Base-by-base conservation (phyloP, 1,140 invertebrate genomes). In the Aplysia californica region DNA sequence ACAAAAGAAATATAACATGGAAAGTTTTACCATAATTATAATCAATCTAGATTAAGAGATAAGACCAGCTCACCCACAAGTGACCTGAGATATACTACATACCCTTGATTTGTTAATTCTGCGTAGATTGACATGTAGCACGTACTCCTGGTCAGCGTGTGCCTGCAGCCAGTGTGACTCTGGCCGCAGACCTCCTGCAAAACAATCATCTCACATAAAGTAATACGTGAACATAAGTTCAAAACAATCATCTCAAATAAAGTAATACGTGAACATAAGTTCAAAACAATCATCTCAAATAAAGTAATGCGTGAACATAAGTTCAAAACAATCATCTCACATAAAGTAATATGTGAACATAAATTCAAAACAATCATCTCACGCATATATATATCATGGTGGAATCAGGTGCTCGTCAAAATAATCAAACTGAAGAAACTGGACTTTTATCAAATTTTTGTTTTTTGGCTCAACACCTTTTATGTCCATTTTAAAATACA, bases 91-190 rank as follows among this genome's bases (percentile, higher is more conserved):
- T n/a, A n/a, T n/a, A n/a, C n/a, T n/a, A n/a, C n/a, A n/a, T 70
- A 89, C 88, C 84, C 82, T 86, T 10, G 72, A 33, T 73, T 87
- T 88, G 77, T 89, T 89, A n/a, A 86, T 71, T 76, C 89, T 82
- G 20, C 56, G 72, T 3, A 91, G 82, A 26, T 85, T 69, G 18
- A 95, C 86, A 15, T 91, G 87, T 33, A 96, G 85, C 0, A 93
- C 93, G 86, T 95, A 97, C 82, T 95, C 94, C 87, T 93, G 91
- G 76, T 93, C 92, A 72, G 92, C 91, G 81, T 93, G 92, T 39
- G 96, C 88, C n/a, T 91, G 84, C 18, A 94, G 87, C 92, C 91
- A 93, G 15, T 87, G 79, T 5, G 56, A 65, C 21, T 86, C 83
- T 41, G 59, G 75, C 36, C 79, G 75, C 26, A 67, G 56, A 1